Evolutionary conservation across 2,113 vertebrate species (phyloP).

Genomic region (Carassius carassius): DNA sequence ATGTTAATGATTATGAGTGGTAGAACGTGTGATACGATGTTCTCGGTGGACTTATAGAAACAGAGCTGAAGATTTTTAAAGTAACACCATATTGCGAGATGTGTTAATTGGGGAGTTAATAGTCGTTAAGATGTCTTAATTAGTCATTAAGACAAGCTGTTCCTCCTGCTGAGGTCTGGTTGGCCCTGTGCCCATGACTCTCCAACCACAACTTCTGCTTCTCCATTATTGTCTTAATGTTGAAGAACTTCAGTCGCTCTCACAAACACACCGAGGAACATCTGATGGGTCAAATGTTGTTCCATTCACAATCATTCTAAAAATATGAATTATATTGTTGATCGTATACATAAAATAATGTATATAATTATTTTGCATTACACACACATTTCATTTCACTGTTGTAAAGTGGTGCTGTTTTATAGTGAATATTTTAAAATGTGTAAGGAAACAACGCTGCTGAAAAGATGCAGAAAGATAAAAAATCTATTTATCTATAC

Average conservation of each 20-base stretch:
- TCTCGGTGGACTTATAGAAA: slow-evolving; percentile 2
- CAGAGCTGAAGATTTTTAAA: slow-evolving; percentile 18
- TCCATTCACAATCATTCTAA: not conserved
- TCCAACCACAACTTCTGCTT: slow-evolving; percentile 19
- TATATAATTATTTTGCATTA: not conserved
- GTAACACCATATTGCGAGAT: slow-evolving; percentile 79
- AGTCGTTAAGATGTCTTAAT: slow-evolving; percentile 69
- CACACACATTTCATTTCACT: not conserved
- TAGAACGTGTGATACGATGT: not conserved
- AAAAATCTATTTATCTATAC: not conserved
- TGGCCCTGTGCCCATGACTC: slow-evolving; percentile 19
- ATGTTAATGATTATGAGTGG: slow-evolving; percentile 33
- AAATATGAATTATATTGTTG: not conserved
- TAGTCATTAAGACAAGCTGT: slow-evolving; percentile 76
- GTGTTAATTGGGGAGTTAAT: slow-evolving; percentile 78
- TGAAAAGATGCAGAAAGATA: not conserved
- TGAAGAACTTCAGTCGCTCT: slow-evolving; percentile 6
- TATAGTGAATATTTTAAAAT: not conserved
- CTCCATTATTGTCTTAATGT: slow-evolving; percentile 12
- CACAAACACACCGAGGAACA: slow-evolving; percentile 6
- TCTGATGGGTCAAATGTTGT: not conserved
- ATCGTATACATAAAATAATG: not conserved
- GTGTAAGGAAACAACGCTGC: not conserved
- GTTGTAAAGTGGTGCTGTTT: not conserved
- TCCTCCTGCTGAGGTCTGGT: slow-evolving; percentile 48